Percentiles rank a stretch among this genome's conserved stretches.
These are phyloP conservation scores for Eclectus roratus DNA, from an alignment of 2,113 vertebrate species.

Conservation along the genomic window DNA sequence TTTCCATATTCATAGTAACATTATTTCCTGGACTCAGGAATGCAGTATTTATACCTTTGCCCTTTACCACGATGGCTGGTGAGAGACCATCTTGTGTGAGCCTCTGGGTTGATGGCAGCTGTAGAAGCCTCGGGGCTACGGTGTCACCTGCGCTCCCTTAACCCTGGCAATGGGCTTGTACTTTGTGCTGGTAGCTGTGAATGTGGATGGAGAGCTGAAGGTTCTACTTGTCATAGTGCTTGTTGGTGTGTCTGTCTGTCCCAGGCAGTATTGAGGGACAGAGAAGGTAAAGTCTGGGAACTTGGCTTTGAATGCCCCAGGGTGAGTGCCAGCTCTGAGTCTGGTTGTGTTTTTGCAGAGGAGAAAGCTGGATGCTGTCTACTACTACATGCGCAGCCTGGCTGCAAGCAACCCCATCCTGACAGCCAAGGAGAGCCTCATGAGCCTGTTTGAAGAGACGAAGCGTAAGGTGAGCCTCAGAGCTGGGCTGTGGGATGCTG, in stretches of 20 bases:
- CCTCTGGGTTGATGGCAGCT: not conserved
- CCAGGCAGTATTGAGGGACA: not conserved
- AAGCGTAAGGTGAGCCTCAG: constrained; percentile 89
- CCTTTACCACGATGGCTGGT: not conserved
- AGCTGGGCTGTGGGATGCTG: not conserved
- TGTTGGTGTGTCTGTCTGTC: not conserved
- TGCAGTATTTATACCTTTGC: not conserved
- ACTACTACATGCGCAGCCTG: constrained; percentile 98
- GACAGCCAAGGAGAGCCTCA: constrained; percentile 96
- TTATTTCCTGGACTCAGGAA: not conserved
- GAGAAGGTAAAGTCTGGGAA: not conserved
- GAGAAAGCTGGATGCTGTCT: constrained; percentile 96
- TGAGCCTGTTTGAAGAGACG: constrained; percentile 98
- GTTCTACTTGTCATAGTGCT: not conserved
- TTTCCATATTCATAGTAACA: not conserved
- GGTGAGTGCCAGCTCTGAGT: not conserved
- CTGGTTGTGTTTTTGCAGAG: constrained; percentile 77
- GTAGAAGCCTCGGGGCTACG: not conserved
- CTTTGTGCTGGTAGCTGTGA: not conserved
- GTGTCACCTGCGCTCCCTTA: not conserved
- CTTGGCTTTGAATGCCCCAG: not conserved
- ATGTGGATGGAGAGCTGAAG: not conserved
- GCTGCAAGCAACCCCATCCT: constrained; percentile 98
- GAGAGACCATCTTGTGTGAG: not conserved
- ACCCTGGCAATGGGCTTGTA: not conserved